These are phyloP conservation scores for Opisthograptis luteolata DNA, from an alignment of 2,888 invertebrate species.

Conservation along the genomic window DNA sequence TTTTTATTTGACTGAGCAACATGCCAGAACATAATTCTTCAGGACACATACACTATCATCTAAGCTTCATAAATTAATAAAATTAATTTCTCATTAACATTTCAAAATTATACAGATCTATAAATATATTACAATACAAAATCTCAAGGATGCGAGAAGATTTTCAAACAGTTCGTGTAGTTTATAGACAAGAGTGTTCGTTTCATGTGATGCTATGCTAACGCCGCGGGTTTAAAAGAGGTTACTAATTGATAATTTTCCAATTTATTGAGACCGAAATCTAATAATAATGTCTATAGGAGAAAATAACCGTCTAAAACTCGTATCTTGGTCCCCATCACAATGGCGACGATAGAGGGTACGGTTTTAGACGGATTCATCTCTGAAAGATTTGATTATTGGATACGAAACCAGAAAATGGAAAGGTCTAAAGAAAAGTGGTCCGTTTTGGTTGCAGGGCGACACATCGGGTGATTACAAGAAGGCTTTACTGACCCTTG, in stretches of 20 bases:
- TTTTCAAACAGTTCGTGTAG: slow-evolving; percentile 9
- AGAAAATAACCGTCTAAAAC: slow-evolving; percentile 1
- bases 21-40: slow-evolving; percentile 21
- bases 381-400: slow-evolving; percentile 3
- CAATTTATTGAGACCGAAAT: slow-evolving; percentile 4
- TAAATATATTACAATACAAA: slow-evolving; percentile 3
- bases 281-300: slow-evolving; percentile 7
- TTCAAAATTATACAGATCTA: slow-evolving; percentile 67
- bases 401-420: slow-evolving; percentile 10
- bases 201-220: slow-evolving; percentile 34
- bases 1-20: slow-evolving; percentile 15
- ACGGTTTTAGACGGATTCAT: slow-evolving; percentile 1
- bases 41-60: slow-evolving; percentile 17
- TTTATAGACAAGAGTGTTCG: slow-evolving; percentile 2
- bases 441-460: slow-evolving; percentile 88
- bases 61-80: slow-evolving; percentile 32
- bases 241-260: slow-evolving; percentile 19
- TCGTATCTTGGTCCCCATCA: neutral
- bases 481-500: slow-evolving; percentile 93
- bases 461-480: slow-evolving; percentile 98
- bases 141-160: slow-evolving; percentile 1
- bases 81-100: slow-evolving; percentile 29
- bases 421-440: slow-evolving; percentile 34
- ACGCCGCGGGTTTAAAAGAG: slow-evolving; percentile 27
- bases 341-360: neutral